Conservation (phyloP, 2,113 vertebrate species). For the Nycticorax nycticorax region DNA sequence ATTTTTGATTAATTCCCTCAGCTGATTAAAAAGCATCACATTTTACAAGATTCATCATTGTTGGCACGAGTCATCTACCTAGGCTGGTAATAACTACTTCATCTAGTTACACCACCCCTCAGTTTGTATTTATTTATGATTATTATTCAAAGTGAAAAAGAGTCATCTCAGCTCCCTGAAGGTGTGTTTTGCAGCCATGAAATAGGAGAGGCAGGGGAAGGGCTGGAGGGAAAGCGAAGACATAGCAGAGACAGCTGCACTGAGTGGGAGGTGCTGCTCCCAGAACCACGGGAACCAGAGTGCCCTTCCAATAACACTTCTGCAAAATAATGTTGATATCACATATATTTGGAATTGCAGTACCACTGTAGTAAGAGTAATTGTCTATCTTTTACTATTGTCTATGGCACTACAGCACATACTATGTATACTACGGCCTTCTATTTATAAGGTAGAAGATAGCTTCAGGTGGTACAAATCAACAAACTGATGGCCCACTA, state of each 20-base stretch:
- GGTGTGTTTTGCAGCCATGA: neutral
- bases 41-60: neutral
- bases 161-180: neutral
- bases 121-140: neutral
- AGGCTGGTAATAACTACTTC: constrained; percentile 2
- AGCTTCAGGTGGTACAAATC: neutral
- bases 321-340: neutral
- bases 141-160: neutral
- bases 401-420: neutral
- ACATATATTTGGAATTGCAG: neutral
- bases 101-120: neutral
- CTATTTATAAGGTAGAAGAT: neutral
- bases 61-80: neutral
- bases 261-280: neutral
- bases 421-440: neutral
- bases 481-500: neutral
- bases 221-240: neutral
- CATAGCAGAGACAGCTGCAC: neutral
- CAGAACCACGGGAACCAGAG: neutral
- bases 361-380: neutral
- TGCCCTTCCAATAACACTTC: neutral
- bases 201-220: neutral
- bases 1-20: constrained; percentile 12
- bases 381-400: neutral
- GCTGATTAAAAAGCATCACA: constrained; percentile 30